Evolutionary conservation across 2,888 invertebrate genomes (phyloP), one percentile per base, ranked within the genome.

Genomic region (Arge pagana): DNA sequence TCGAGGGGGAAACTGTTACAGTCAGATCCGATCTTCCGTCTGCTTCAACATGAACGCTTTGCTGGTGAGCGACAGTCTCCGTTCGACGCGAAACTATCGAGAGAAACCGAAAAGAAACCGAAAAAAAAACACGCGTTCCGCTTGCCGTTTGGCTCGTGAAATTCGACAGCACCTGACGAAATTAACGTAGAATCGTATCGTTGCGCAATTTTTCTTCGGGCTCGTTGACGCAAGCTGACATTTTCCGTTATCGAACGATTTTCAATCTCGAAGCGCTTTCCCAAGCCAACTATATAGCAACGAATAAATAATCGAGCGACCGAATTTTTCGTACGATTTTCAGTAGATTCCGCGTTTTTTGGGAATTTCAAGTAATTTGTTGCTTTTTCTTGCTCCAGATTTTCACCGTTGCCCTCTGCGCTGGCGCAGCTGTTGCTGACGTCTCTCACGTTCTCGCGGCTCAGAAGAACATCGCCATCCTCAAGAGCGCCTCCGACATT

Each of bases 21-120:
- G 43, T 41, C 50, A 51, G 43, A 51, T 41, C 50, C 42, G 42
- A 19, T 51, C 24, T 35, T 31, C 16, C 50, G n/a, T 43, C 36
- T 43, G 40, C 43, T 10, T 24, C 26, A 51, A 26, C 28, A 51
- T 51, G 50, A 51, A 51, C 36, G 11, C 45, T 45, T n/a, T 33
- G 35, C 33, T 45, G 45, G 45, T 45, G 23, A 45, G 45, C 33
- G n/a, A n/a, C n/a, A n/a, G n/a, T 39, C 39, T 39, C 19, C n/a
- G 39, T 16, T 39, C 4, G 21, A 21, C 39, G 7, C 10, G 13
- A 4, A 5, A 33, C 10, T 2, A 15, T 10, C 10, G 1, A 5
- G 8, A 33, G n/a, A 33, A 8, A n/a, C 6, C 13, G 10, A 28
- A 28, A 3, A 28, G 3, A 28, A 28, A 33, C 7, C 7, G 16